Conservation (phyloP, 2,888 invertebrate genomes). For the Eubasilissa splendida region DNA sequence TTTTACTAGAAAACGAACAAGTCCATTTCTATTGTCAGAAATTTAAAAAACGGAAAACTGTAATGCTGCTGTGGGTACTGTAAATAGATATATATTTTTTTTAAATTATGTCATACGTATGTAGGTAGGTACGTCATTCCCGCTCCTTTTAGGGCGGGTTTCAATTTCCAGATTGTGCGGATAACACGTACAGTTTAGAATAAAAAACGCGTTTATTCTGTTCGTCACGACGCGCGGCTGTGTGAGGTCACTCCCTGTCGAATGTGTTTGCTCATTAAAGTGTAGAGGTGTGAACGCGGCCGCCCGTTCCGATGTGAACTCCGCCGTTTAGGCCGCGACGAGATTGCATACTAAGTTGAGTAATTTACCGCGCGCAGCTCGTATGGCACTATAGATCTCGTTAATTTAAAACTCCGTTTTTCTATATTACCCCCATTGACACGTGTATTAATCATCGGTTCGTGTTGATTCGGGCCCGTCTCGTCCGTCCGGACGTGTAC, state of each 20-base stretch:
- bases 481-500: not conserved
- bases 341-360: slow-evolving; percentile 17
- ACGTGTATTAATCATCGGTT: slow-evolving; percentile 36
- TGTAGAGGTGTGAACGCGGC: slow-evolving; percentile 26
- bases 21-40: too few relatives aligned
- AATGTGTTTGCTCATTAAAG: slow-evolving; percentile 26
- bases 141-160: not conserved
- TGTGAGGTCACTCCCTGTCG: slow-evolving; percentile 40
- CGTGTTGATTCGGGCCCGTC: slow-evolving; percentile 23
- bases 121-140: not conserved
- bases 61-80: too few relatives aligned
- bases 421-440: slow-evolving; percentile 39
- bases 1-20: too few relatives aligned
- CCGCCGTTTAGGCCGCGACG: slow-evolving; percentile 6
- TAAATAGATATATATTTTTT: too few relatives aligned
- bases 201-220: slow-evolving; percentile 40
- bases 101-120: too few relatives aligned
- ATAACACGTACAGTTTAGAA: slow-evolving; percentile 32
- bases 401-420: slow-evolving; percentile 32
- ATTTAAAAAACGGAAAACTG: too few relatives aligned
- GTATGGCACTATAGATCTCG: slow-evolving; percentile 16
- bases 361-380: not conserved
- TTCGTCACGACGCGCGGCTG: slow-evolving; percentile 36
- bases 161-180: slow-evolving; percentile 17
- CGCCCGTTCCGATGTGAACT: slow-evolving; percentile 21